Percentiles rank a stretch among this genome's conserved stretches.
Evolutionary conservation across 2,797 vertebrate genomes (phyloP).

Genomic region (Sylvilagus floridanus): DNA sequence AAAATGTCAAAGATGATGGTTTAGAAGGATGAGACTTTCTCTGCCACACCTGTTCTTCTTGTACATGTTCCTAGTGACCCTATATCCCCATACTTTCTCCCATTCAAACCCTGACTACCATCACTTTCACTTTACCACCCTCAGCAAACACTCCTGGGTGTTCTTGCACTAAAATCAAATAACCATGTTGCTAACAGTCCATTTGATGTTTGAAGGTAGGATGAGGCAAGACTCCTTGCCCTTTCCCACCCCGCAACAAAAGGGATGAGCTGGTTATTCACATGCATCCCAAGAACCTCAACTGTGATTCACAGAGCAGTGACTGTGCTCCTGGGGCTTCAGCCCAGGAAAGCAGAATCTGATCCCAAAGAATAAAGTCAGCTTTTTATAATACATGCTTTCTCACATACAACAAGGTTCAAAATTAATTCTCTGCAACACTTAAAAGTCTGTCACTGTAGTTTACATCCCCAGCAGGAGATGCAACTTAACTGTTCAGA

Average conservation of each 20-base stretch:
- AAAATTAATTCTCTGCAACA: constrained; percentile 43
- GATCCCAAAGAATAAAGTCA: constrained; percentile 31
- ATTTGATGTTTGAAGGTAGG: neutral
- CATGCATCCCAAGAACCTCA: neutral
- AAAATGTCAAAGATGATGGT: neutral
- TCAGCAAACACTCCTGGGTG: neutral
- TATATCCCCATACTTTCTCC: accelerated
- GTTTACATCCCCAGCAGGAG: neutral
- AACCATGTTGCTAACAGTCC: neutral
- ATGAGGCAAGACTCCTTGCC: neutral
- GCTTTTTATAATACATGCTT: neutral
- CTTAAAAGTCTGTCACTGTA: neutral
- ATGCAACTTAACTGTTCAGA: neutral
- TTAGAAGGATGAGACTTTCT: neutral
- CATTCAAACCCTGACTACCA: accelerated
- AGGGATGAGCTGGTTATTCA: neutral
- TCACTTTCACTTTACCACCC: neutral
- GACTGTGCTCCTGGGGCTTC: neutral
- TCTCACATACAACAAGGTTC: neutral
- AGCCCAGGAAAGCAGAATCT: neutral
- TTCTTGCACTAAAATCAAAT: neutral
- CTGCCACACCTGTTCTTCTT: neutral
- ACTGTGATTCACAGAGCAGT: neutral
- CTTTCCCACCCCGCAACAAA: neutral
- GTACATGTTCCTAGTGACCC: neutral